Conservation (phyloP, 2,797 vertebrate genomes). For the Nothura maculosa region DNA sequence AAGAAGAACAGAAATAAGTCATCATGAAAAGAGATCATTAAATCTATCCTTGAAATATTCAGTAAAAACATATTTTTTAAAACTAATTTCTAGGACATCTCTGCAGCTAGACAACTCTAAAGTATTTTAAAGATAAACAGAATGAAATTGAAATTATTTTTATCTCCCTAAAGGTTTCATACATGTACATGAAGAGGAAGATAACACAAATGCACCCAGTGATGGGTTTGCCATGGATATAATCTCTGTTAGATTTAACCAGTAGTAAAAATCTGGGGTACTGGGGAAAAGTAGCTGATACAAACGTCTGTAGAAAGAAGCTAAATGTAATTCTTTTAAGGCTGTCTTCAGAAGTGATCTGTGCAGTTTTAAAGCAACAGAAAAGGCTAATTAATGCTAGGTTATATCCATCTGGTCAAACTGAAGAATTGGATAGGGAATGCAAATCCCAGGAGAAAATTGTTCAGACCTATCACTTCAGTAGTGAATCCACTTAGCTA, state of each 20-base stretch:
- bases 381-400: not conserved
- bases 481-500: conserved; percentile 31
- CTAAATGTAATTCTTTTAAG: not conserved
- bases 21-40: not conserved
- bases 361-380: not conserved
- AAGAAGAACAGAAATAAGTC: not conserved
- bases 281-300: not conserved
- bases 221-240: not conserved
- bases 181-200: not conserved
- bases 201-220: not conserved
- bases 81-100: not conserved
- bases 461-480: conserved; percentile 1
- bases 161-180: not conserved
- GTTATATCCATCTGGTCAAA: conserved; percentile 11
- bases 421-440: not conserved
- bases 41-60: not conserved
- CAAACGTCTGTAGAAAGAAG: not conserved
- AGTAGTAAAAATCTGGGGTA: not conserved
- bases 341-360: not conserved
- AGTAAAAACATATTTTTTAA: conserved; percentile 14
- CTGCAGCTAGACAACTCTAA: not conserved
- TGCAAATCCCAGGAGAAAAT: not conserved
- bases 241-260: not conserved
- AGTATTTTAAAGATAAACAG: conserved; percentile 3
- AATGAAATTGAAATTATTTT: conserved; percentile 12